Conservation (phyloP, 53 echinoderm and acorn worm species). For the Antedon mediterranea region DNA sequence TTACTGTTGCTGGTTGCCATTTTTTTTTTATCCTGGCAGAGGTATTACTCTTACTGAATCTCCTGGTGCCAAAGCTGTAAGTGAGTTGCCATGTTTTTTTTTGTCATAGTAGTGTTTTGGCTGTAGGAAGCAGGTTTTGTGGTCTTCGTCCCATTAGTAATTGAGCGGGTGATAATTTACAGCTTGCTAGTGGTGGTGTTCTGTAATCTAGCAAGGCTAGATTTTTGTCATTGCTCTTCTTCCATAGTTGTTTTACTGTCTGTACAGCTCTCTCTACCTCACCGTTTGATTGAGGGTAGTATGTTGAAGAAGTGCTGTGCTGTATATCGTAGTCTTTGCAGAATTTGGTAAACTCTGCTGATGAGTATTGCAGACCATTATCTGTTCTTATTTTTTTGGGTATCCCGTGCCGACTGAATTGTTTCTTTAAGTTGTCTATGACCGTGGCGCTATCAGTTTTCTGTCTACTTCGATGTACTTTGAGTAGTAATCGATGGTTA, state of each 20-base stretch:
- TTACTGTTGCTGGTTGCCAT: constrained; percentile 22
- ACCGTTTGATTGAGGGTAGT: background rate
- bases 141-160: constrained; percentile 44
- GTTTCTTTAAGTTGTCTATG: constrained; percentile 15
- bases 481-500: constrained; percentile 41
- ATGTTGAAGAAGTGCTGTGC: too few species aligned
- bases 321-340: too few species aligned
- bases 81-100: constrained; percentile 7
- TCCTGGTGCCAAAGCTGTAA: constrained; percentile 14
- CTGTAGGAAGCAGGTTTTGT: constrained; percentile 28
- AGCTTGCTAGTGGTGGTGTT: constrained; percentile 22
- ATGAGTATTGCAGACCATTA: constrained; percentile 32
- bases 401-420: constrained; percentile 30
- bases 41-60: constrained; percentile 21
- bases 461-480: constrained; percentile 35
- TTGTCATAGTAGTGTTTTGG: constrained; percentile 20
- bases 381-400: constrained; percentile 27
- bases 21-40: constrained; percentile 13
- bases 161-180: constrained; percentile 39
- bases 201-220: constrained; percentile 33
- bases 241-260: constrained; percentile 17
- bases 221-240: constrained; percentile 32
- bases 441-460: constrained; percentile 12
- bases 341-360: too few species aligned
- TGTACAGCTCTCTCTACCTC: background rate